phyloP scores from a whole-genome alignment of 2,113 vertebrate species.

The Limnothrissa miodon region DNA sequence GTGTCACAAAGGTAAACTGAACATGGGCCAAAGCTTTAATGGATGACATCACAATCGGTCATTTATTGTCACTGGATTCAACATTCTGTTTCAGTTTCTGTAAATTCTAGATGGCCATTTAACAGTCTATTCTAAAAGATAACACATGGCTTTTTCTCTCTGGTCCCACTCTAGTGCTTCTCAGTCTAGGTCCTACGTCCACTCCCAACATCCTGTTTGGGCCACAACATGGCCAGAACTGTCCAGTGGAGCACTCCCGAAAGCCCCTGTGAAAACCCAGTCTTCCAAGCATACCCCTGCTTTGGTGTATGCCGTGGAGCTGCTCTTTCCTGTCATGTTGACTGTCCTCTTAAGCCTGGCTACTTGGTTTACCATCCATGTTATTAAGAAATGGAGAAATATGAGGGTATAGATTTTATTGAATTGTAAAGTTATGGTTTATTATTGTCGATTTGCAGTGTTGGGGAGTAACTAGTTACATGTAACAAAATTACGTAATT shows the following conservation, averaged over 20 bases:
- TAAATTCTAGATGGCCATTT: neutral
- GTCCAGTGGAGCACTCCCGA: neutral
- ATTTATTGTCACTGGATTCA: neutral
- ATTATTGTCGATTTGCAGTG: neutral
- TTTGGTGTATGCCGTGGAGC: neutral
- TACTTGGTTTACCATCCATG: neutral
- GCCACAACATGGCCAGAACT: conserved; percentile 9
- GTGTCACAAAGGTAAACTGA: neutral
- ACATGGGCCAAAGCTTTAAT: neutral
- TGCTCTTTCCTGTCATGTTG: conserved; percentile 16
- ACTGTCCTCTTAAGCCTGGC: neutral
- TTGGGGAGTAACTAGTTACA: no score
- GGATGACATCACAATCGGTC: neutral
- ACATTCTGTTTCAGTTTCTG: neutral
- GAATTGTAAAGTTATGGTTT: neutral
- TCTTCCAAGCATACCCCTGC: neutral
- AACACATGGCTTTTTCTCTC: conserved; percentile 36
- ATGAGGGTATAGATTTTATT: neutral
- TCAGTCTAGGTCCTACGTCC: neutral
- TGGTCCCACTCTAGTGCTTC: conserved; percentile 42
- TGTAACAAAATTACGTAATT: no score
- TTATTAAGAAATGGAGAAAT: neutral
- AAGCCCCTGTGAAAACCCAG: neutral
- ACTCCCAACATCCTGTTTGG: conserved; percentile 16
- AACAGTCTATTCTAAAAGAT: neutral